A percentile compares a stretch with the other conserved stretches of the same genome.
Evolutionary conservation across 2,888 invertebrate genomes (phyloP).

Genomic region (Agrochola macilenta): DNA sequence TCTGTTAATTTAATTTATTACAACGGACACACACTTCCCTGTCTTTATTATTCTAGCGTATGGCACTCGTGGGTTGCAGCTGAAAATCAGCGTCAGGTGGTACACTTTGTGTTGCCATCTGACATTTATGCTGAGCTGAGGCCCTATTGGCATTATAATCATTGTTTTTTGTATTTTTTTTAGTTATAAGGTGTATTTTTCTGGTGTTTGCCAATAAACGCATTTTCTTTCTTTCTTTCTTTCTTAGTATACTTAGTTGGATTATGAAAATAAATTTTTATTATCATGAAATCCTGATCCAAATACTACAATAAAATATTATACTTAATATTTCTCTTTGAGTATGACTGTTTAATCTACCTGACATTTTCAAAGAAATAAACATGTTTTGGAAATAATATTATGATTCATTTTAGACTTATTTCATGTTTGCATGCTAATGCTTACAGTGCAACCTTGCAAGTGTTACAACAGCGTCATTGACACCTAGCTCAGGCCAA

Average conservation of each 20-base stretch:
- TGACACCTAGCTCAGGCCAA: slow-evolving; percentile 38
- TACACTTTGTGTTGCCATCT: no score
- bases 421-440: slow-evolving; percentile 40
- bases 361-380: slow-evolving; percentile 10
- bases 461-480: slow-evolving; percentile 31
- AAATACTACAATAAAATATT: neutral
- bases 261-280: neutral
- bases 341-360: neutral
- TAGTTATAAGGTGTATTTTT: no score
- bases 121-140: no score
- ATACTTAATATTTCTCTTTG: neutral
- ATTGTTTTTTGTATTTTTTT: no score
- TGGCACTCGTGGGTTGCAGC: no score
- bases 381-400: slow-evolving; percentile 2
- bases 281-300: neutral
- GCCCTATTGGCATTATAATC: no score
- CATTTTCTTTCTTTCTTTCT: no score
- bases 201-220: no score
- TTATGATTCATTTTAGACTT: slow-evolving; percentile 21
- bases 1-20: no score
- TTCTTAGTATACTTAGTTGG: neutral
- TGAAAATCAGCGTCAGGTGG: no score
- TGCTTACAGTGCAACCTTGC: slow-evolving; percentile 50
- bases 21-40: no score
- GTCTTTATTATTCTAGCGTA: no score